Evolutionary conservation across 1,140 invertebrate genomes (phyloP), one percentile per base, ranked within the genome.

Genomic region (Micrasema longulum): DNA sequence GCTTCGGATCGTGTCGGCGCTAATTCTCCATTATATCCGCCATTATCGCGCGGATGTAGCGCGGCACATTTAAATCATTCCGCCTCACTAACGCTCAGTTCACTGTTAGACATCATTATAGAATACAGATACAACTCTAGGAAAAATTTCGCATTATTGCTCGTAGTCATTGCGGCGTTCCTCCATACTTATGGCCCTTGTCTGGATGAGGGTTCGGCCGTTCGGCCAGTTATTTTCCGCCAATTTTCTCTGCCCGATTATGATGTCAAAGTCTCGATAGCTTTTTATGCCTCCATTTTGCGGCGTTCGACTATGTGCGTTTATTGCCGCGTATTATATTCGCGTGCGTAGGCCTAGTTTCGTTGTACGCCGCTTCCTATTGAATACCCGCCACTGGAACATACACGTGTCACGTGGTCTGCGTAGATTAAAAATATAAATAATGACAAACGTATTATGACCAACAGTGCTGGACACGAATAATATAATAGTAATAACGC

Each of bases 231-330:
- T 26, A 48, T 47, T 11, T 41, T 50, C 5, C 7, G 35, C 31
- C 35, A 66, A 52, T 52, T 66, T 66, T 22, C 47, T 55, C 18
- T 11, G 31, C 14, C 22, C 50, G 66, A 69, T 69, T 69, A 69
- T 47, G 53, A 60, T 69, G 52, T 60, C 43, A 60, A 47, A 20
- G 53, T 48, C 41, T 38, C 38, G 26, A 23, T 47, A 16, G 3
- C 35, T 47, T 23, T 67, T 75, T 75, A 75, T 75, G 55, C 52
- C 69, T 75, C 45, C 66, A 75, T 75, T 75, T 43, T 43, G 43
- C 60, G 43, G 18, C n/a, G 14, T 18, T 10, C 14, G 55, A 2
- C n/a, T 38, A 41, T 60, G 47, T 66, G 55, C 36, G 62, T 16
- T 47, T 73, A 73, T 66, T 47, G 62, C 60, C 66, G 60, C 53